Base-by-base conservation (phyloP, 2,797 vertebrate species). In the Crax fasciolata region DNA sequence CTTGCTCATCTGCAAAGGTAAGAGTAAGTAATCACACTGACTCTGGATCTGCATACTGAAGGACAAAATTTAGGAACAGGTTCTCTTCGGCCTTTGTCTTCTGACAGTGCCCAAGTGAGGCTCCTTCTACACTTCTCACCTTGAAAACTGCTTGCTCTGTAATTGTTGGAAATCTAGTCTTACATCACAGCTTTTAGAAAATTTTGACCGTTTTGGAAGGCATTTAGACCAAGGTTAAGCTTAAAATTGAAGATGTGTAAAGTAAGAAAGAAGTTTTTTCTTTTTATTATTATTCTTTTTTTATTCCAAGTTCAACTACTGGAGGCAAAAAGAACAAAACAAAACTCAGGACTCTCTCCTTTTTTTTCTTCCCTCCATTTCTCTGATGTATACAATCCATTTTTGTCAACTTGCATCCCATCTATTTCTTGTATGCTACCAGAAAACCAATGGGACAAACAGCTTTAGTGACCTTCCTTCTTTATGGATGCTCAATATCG, bases 1-100 rank as follows among this genome's bases (percentile, higher is more conserved):
- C n/a, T 90, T 77, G 41, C 39, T 93, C 68, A 76, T 63, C 67
- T 87, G 75, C 86, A 92, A 77, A 89, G 52, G 67, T 54, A 90
- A 87, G 9, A 70, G 52, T 8, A 77, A 59, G 41, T 49, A 55
- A 87, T 67, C 28, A 52, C 32, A 55, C 8, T 35, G 17, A 68
- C 70, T 66, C 74, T 62, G 32, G 32, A 87, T 77, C 44, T 89
- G 80, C 88, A 73, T 63, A 35, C 5, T 41, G 84, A 92, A 92
- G 72, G 68, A 62, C 59, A 74, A 81, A 39, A 79, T 84, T 82
- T 63, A 88, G 51, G 55, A 84, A 79, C 6, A 79, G 21, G 41
- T 8, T 57, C 35, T 93, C 28, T 85, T 48, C 89, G 79, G 52
- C 30, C n/a, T 57, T 21, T 32, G 54, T 20, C 44, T 35, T 75